Evolutionary conservation across 2,797 vertebrate species (phyloP), one percentile per base, ranked within the genome.

Genomic region (Pterois miles): DNA sequence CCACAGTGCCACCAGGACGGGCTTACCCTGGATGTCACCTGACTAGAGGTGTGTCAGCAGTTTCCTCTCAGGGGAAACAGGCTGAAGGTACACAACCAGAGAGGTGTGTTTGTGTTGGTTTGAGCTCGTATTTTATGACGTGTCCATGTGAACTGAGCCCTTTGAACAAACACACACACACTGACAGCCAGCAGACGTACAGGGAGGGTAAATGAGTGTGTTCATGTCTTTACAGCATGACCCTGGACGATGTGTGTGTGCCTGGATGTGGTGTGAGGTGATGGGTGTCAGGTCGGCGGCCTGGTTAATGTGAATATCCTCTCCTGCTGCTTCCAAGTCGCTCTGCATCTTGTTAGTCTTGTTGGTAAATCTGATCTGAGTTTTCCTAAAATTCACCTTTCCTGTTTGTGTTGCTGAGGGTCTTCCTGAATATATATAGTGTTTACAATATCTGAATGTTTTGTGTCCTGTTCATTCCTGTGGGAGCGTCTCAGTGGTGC

Each of bases 241-340:
- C 72, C 50, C 31, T 43, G 65, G 71, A 85, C 89, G 81, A 86
- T 90, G 82, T 85, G 82, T 80, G 74, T 74, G 83, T 83, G 76
- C 18, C 14, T 63, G 57, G 23, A 0, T 27, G 25, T 43, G 40
- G 22, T 53, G 52, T 12, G 13, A 25, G 52, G 29, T n/a, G 14
- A 43, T 54, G 52, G 33, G 31, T 58, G 57, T 22, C 40, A 40
- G 77, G 56, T 27, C 12, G 13, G 77, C 66, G 65, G 57, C 56
- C 76, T 82, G 83, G 67, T 85, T 88, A 67, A 29, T 76, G 20
- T 8, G 6, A 69, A 77, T 29, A 65, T 76, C 25, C 34, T 29
- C 38, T 62, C 48, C 36, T 5, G 11, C n/a, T 57, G 6, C 16
- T 11, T 73, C 27, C 34, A 86, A 66, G 58, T 50, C 14, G 36